Base-by-base conservation (phyloP, 2,113 vertebrate genomes). In the Callocephalon fimbriatum region DNA sequence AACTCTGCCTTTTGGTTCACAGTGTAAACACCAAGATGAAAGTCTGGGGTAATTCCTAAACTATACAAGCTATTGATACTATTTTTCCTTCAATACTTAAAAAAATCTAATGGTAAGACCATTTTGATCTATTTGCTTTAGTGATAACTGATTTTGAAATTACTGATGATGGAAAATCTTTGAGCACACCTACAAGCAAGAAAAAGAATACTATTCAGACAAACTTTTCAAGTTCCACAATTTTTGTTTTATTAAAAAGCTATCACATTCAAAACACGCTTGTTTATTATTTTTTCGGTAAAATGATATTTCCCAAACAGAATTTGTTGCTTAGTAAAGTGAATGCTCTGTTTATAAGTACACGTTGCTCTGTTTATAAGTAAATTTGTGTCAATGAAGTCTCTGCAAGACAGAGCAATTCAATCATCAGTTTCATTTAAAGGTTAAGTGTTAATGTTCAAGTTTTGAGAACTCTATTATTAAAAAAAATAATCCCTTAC, bases 381-480 rank as follows among this genome's bases (percentile, higher is more conserved):
- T 15, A 31, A 77, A 91, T 84, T 53, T 66, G 5, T 18, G 4
- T 42, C 44, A 88, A n/a, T 38, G 3, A 63, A 27, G 15, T 91
- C 82, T 86, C 68, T 47, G 26, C 5, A 19, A 93, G 54, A 42
- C 7, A 67, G 15, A 86, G 13, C 14, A 63, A 72, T 12, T 78
- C 62, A 88, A 12, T 70, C 25, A 25, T 44, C 27, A 58, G 15
- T 31, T 87, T 93, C 23, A 91, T 86, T 86, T 97, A 92, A 44
- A 29, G 13, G 53, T 75, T 92, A 62, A 9, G 27, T 50, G 38
- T 85, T 94, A 79, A 58, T 93, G 45, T 81, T 94, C 26, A 88
- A 10, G 10, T 51, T 72, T 95, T 58, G 93, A 72, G 45, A 97
- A 68, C 48, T 76, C 53, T 82, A 18, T 87, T 93, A 56, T 66